phyloP scores from a whole-genome alignment of 2,797 vertebrate genomes.

The Arvicola amphibius region DNA sequence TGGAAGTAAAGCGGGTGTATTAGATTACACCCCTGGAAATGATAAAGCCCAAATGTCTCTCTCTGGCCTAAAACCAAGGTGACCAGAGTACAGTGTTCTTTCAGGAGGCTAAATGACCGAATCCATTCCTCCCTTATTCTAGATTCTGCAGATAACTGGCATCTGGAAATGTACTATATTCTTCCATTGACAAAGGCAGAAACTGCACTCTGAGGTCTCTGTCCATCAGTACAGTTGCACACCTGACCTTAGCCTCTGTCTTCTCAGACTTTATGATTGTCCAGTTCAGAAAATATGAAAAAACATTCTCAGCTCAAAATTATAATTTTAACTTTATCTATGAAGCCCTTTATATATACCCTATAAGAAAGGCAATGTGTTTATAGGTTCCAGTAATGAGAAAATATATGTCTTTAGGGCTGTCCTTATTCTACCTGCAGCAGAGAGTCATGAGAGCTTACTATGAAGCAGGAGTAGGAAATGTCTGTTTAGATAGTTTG shows the following conservation, averaged over 20 bases:
- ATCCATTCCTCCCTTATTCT: not conserved
- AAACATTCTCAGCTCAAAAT: not conserved
- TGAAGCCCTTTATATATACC: not conserved
- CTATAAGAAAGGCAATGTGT: not conserved
- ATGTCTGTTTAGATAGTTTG: not conserved
- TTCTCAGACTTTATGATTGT: not conserved
- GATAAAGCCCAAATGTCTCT: not conserved
- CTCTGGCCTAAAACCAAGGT: not conserved
- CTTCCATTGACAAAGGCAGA: not conserved
- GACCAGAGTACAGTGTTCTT: not conserved
- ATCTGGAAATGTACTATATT: not conserved
- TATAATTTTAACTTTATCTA: not conserved
- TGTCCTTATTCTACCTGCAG: not conserved
- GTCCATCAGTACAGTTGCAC: not conserved
- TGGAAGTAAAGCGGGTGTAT: not conserved
- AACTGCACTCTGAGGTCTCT: not conserved
- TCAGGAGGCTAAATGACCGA: not conserved
- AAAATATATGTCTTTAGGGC: not conserved
- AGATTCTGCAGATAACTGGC: not conserved
- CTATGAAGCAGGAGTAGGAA: not conserved
- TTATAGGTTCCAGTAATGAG: not conserved
- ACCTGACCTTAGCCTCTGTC: not conserved
- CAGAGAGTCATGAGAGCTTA: not conserved
- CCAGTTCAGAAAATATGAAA: not conserved
- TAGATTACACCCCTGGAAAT: not conserved